These are phyloP conservation scores for Arion vulgaris DNA, from an alignment of 1,140 invertebrate species.

Conservation along the genomic window DNA sequence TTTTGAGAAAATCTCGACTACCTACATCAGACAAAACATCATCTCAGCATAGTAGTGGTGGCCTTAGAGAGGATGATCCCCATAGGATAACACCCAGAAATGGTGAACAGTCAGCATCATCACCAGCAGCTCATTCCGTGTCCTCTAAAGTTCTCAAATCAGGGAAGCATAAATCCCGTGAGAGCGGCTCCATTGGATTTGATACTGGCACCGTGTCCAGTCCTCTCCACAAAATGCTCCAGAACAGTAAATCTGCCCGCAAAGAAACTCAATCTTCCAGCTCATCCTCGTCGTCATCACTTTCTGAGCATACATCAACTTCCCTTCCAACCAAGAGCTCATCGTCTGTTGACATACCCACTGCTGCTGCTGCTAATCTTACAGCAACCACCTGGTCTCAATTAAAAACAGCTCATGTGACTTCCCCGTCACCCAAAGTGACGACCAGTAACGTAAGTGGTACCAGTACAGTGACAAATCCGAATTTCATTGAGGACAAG, in stretches of 20 bases:
- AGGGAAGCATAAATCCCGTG: constrained; percentile 7
- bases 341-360: neutral
- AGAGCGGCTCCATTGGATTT: neutral
- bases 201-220: neutral
- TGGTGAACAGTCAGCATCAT: neutral
- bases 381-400: neutral
- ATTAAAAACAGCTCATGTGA: neutral
- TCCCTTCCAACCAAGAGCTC: neutral
- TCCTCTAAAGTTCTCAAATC: neutral
- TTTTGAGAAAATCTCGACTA: neutral
- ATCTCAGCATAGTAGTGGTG: neutral
- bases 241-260: neutral
- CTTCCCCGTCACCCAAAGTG: neutral
- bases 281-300: neutral
- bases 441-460: neutral
- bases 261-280: neutral
- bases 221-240: neutral
- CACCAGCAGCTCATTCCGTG: constrained; percentile 9
- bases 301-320: neutral
- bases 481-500: neutral
- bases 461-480: neutral
- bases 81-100: neutral
- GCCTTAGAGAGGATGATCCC: neutral
- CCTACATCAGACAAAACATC: too few relatives aligned
- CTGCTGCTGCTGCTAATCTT: neutral